A percentile compares a stretch with the other conserved stretches of the same genome.
phyloP scores from a whole-genome alignment of 2,797 vertebrate species.

The Melanotaenia trifasciata region DNA sequence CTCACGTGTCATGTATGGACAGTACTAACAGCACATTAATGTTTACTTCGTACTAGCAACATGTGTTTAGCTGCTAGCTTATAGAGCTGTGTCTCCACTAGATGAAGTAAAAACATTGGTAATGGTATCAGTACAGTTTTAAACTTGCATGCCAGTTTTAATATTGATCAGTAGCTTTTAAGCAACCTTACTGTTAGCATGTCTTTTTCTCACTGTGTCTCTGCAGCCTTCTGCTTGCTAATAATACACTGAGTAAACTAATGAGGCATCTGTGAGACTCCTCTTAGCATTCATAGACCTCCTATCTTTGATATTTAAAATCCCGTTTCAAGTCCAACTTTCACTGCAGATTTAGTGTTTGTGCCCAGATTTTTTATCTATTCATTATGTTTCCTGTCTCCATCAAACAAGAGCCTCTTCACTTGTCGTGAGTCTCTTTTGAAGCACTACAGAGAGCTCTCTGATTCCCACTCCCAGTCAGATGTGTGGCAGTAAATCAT shows the following conservation, averaged over 20 bases:
- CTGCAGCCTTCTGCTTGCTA: background rate
- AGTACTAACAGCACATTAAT: no score
- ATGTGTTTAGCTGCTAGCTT: no score
- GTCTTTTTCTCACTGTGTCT: background rate
- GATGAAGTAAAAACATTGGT: no score
- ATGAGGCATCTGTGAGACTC: background rate
- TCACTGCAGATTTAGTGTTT: background rate
- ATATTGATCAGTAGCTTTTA: background rate
- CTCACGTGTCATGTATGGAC: no score
- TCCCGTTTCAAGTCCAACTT: background rate
- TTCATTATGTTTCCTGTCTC: constrained; percentile 35
- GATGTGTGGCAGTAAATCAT: constrained; percentile 25
- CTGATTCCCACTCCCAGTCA: constrained; percentile 29
- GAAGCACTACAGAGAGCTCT: constrained; percentile 34
- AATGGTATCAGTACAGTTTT: no score
- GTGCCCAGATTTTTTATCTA: constrained; percentile 7
- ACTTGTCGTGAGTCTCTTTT: constrained; percentile 19
- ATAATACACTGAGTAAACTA: background rate
- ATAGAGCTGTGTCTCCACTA: no score
- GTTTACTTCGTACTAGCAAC: no score
- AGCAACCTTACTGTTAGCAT: background rate
- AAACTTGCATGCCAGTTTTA: no score
- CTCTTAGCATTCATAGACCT: background rate
- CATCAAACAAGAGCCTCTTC: constrained; percentile 36
- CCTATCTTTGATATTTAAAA: background rate